Evolutionary conservation across 2,797 vertebrate genomes (phyloP).

Genomic region (Falco berigora): DNA sequence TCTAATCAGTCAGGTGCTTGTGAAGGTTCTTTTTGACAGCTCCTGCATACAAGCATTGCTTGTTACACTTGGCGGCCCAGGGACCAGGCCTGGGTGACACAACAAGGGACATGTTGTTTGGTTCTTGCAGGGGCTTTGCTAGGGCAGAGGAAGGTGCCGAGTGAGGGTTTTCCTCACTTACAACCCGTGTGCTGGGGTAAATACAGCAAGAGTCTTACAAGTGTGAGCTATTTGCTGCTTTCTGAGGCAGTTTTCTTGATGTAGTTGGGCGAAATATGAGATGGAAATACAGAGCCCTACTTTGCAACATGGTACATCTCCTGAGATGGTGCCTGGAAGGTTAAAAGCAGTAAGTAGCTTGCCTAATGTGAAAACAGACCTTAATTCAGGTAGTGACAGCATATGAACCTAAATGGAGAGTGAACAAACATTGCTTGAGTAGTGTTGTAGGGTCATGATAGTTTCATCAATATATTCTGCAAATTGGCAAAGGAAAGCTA

Average conservation of each 20-base stretch:
- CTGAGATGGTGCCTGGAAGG: neutral
- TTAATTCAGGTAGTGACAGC: neutral
- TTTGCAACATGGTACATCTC: neutral
- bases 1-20: rapidly evolving
- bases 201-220: neutral
- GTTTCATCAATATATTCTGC: neutral
- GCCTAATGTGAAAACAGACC: neutral
- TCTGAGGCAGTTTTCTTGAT: neutral
- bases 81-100: neutral
- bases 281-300: neutral
- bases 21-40: neutral
- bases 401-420: neutral
- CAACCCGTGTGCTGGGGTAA: neutral
- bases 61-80: neutral
- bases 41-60: neutral
- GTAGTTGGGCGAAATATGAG: neutral
- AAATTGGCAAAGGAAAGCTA: neutral
- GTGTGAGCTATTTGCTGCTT: neutral
- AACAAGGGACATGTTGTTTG: neutral
- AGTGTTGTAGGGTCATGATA: neutral
- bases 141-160: neutral
- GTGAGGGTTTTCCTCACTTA: neutral
- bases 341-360: neutral
- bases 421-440: neutral
- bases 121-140: neutral